Conservation (phyloP, 37 sponge, comb jelly and placozoan genomes). For the Haliclona indistincta region DNA sequence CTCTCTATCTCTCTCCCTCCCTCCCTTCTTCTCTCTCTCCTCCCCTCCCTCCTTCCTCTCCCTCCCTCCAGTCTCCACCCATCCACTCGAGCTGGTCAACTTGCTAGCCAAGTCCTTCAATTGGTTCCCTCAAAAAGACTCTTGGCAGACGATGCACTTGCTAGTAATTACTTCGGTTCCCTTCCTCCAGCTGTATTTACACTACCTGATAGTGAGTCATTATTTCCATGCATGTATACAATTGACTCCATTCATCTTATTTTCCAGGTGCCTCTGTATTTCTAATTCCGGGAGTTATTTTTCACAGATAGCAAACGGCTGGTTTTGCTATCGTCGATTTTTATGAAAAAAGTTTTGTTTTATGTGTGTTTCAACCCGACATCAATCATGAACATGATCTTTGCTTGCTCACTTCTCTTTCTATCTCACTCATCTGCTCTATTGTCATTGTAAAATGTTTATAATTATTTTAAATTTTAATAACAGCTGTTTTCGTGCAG, state of each 20-base stretch:
- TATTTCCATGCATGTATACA: neutral
- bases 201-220: constrained; percentile 63
- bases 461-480: no score
- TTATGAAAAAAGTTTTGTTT: no score
- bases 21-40: neutral
- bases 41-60: neutral
- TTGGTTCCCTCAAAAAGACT: constrained; percentile 75
- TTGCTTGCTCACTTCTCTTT: no score
- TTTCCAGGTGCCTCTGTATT: constrained; percentile 62
- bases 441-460: no score
- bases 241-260: neutral
- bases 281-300: constrained; percentile 51
- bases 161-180: constrained; percentile 72
- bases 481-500: no score
- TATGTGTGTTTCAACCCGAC: no score
- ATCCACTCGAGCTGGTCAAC: constrained; percentile 48
- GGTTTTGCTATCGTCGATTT: no score
- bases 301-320: constrained; percentile 34
- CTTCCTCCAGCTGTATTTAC: constrained; percentile 65
- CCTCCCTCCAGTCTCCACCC: constrained; percentile 46
- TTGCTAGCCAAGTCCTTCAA: constrained; percentile 64
- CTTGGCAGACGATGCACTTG: constrained; percentile 72
- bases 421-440: no score
- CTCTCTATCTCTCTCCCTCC: no score
- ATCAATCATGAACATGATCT: no score